Conservation (phyloP, 2,888 invertebrate genomes). For the Acutogordius australiensis region DNA sequence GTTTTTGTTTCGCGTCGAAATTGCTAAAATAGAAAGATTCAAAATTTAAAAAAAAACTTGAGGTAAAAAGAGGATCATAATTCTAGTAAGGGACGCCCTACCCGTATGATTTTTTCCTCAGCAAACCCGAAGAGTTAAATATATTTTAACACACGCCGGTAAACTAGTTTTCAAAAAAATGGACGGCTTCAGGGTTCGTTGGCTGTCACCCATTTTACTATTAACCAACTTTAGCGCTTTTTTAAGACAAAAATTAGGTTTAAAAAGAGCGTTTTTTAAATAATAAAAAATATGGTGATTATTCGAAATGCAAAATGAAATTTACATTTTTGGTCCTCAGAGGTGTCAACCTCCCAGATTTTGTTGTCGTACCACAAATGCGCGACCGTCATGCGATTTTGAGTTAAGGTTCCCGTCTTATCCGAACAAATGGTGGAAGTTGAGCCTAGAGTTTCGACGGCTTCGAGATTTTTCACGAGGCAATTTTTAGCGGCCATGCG, state of each 20-base stretch:
- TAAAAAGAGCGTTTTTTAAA: too few relatives aligned
- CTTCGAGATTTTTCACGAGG: conserved; percentile 45
- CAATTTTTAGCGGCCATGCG: conserved; percentile 83
- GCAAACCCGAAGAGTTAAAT: neutral
- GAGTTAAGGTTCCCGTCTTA: conserved; percentile 54
- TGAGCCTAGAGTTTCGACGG: conserved; percentile 46
- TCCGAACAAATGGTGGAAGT: conserved; percentile 51
- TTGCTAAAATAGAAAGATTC: neutral
- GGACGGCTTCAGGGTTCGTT: too few relatives aligned
- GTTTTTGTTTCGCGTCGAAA: neutral
- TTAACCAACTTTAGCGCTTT: too few relatives aligned
- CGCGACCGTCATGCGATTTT: conserved; percentile 95
- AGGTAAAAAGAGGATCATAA: neutral
- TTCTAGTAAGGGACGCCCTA: neutral
- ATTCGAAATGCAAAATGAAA: too few relatives aligned
- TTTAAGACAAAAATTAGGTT: too few relatives aligned
- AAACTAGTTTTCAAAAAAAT: too few relatives aligned
- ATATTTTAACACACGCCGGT: too few relatives aligned
- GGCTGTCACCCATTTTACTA: too few relatives aligned
- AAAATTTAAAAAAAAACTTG: neutral
- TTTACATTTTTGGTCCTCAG: conserved; percentile 65
- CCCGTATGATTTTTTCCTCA: neutral
- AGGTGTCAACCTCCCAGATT: conserved; percentile 92
- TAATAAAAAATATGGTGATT: too few relatives aligned
- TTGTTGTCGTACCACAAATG: conserved; percentile 98